Conservation (phyloP, 2,888 invertebrate species). For the Meghimatium bilineatum region DNA sequence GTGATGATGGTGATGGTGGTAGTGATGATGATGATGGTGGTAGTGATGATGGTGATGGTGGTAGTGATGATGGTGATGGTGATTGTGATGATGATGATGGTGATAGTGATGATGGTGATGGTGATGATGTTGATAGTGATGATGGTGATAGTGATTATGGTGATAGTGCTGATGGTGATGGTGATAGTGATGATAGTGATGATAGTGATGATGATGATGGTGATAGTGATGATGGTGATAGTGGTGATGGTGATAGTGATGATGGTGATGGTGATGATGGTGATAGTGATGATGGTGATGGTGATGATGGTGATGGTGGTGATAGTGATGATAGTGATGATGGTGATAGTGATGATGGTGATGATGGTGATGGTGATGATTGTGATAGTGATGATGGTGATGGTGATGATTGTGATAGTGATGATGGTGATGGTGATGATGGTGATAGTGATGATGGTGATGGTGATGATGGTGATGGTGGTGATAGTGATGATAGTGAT, state of each 20-base stretch:
- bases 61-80: no score
- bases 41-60: no score
- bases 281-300: not conserved
- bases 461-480: not conserved
- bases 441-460: conserved; percentile 9
- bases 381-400: conserved; percentile 3
- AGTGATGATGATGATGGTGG: no score
- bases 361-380: not conserved
- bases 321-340: not conserved
- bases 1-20: no score
- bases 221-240: not conserved
- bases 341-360: conserved; percentile 2
- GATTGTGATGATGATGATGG: no score
- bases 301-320: not conserved
- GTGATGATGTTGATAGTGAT: no score
- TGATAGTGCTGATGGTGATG: no score
- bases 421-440: not conserved
- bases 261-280: not conserved
- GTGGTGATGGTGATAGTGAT: conserved; percentile 3
- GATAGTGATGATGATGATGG: not conserved
- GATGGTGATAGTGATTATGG: no score
- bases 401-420: conserved; percentile 11
- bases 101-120: no score
- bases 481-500: not conserved
- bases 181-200: no score